Evolutionary conservation across 2,113 vertebrate species (phyloP).

Genomic region (Mastomys natalensis): DNA sequence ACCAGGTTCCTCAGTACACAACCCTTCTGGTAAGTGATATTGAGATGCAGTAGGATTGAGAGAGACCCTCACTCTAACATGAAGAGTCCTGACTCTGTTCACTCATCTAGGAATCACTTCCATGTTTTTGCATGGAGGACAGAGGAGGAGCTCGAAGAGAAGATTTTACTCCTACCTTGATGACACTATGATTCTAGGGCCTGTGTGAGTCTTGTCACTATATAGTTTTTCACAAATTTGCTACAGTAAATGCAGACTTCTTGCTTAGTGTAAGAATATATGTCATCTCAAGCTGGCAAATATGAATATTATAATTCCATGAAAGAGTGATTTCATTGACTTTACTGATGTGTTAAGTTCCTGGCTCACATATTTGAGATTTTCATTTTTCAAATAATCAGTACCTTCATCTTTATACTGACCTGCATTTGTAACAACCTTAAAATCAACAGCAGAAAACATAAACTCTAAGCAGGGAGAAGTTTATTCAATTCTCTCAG

Average conservation of each 20-base stretch:
- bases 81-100: not conserved
- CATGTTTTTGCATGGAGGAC: not conserved
- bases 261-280: not conserved
- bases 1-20: not conserved
- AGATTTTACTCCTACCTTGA: not conserved
- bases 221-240: not conserved
- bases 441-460: too few species aligned
- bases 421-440: too few species aligned
- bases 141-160: not conserved
- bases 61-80: not conserved
- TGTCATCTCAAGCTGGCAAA: not conserved
- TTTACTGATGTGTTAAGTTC: not conserved
- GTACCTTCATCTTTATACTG: not conserved
- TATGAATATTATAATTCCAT: not conserved
- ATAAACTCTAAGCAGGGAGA: too few species aligned
- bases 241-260: not conserved
- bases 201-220: not conserved
- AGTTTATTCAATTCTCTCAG: too few species aligned
- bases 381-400: not conserved
- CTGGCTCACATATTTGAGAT: not conserved
- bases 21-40: not conserved
- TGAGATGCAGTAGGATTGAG: not conserved
- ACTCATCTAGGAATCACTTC: not conserved
- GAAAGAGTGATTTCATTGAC: not conserved
- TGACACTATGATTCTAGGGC: not conserved